Percentiles rank a stretch among this genome's conserved stretches.
Conservation (phyloP, 2,888 invertebrate species). For the Drosophila falleni region DNA sequence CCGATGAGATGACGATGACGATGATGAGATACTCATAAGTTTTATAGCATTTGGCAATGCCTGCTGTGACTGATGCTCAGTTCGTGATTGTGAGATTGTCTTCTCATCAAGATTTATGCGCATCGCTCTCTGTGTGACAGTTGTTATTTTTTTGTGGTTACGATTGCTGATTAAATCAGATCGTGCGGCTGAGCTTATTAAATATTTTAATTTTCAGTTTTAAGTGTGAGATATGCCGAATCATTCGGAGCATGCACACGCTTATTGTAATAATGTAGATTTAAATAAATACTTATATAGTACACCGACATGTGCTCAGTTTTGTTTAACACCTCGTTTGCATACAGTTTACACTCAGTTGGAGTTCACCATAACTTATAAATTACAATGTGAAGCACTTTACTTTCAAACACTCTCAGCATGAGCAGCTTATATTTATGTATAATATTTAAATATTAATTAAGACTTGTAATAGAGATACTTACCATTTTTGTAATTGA, state of each 20-base stretch:
- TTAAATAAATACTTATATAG: background rate
- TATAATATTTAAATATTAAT: background rate
- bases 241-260: constrained; percentile 15
- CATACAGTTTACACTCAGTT: constrained; percentile 15
- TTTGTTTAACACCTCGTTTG: constrained; percentile 10
- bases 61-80: background rate
- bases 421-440: background rate
- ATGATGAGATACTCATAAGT: constrained; percentile 15
- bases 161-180: constrained; percentile 58
- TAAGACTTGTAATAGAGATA: background rate
- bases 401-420: background rate
- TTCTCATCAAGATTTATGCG: constrained; percentile 54
- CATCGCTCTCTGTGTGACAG: constrained; percentile 44
- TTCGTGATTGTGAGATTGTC: constrained; percentile 9
- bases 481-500: constrained; percentile 60
- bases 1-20: background rate
- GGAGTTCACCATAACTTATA: constrained; percentile 17
- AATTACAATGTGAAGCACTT: constrained; percentile 8
- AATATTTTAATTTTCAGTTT: constrained; percentile 47
- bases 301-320: background rate
- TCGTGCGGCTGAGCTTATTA: constrained; percentile 55
- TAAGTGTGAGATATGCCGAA: constrained; percentile 50
- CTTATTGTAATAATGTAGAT: constrained; percentile 10
- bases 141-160: constrained; percentile 37
- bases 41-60: constrained; percentile 24